Evolutionary conservation across 2,113 vertebrate species (phyloP).

Genomic region (Mohoua ochrocephala): DNA sequence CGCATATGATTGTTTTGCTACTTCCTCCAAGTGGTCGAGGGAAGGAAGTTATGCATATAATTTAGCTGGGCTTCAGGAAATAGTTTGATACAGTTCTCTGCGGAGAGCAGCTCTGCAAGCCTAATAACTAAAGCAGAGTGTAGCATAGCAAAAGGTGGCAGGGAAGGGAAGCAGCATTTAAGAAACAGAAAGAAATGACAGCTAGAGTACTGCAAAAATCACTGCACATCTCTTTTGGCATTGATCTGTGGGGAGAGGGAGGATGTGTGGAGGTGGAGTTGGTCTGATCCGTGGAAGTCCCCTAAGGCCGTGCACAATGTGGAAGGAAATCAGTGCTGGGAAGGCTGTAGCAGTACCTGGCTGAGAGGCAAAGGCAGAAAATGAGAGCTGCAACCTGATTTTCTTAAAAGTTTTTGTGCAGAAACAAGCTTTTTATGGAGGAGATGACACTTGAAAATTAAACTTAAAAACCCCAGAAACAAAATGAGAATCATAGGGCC

Average conservation of each 20-base stretch:
- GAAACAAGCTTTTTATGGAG: not conserved
- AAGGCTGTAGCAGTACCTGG: not conserved
- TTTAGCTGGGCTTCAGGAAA: conserved; percentile 60
- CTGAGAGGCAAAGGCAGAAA: not conserved
- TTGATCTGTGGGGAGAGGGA: conserved; percentile 18
- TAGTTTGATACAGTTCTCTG: conserved; percentile 47
- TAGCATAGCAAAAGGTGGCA: not conserved
- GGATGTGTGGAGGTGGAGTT: not conserved
- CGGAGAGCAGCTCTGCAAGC: not conserved
- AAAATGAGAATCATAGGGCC: not conserved
- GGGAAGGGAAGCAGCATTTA: not conserved
- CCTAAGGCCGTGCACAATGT: not conserved
- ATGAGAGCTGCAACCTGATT: not conserved
- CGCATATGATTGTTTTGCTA: conserved; percentile 56
- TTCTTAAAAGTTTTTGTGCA: not conserved
- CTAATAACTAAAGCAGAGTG: not conserved
- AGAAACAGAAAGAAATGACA: not conserved
- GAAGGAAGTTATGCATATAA: conserved; percentile 70
- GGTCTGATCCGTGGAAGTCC: not conserved
- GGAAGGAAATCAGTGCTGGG: not conserved
- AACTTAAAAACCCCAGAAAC: not conserved
- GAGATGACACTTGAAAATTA: not conserved
- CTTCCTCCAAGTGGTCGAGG: conserved; percentile 46
- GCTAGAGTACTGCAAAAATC: not conserved
- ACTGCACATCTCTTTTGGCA: not conserved